Conservation (phyloP, 2,888 invertebrate genomes). For the Aricia artaxerxes region DNA sequence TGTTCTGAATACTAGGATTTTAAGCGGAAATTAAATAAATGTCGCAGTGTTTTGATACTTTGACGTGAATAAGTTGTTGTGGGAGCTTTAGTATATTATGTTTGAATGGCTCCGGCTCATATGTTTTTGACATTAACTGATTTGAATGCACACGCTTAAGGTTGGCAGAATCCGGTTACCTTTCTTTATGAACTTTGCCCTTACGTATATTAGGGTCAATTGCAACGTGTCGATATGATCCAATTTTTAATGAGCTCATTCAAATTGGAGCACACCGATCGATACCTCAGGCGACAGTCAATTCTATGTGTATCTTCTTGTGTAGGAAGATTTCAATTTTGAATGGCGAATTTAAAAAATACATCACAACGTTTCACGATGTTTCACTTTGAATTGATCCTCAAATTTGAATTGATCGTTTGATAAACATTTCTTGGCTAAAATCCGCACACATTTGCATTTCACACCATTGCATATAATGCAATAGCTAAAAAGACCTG, state of each 20-base stretch:
- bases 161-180: background rate
- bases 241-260: no score
- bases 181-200: background rate
- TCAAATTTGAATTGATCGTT: no score
- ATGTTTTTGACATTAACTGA: conserved; percentile 47
- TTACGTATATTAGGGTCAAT: no score
- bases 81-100: conserved; percentile 28
- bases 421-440: no score
- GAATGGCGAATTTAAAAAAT: no score
- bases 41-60: conserved; percentile 18
- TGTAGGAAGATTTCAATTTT: no score
- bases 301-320: no score
- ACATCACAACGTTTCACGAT: no score
- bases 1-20: background rate
- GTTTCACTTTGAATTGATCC: no score
- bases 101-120: conserved; percentile 43
- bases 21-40: conserved; percentile 25
- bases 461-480: background rate
- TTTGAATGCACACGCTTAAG: conserved; percentile 41
- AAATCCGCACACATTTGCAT: background rate
- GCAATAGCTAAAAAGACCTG: background rate
- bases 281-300: no score
- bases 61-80: conserved; percentile 23
- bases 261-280: no score
- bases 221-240: no score